These are phyloP conservation scores for Cladopsammia gracilis DNA, from an alignment of 64 coral and sea anemone species.

Conservation along the genomic window DNA sequence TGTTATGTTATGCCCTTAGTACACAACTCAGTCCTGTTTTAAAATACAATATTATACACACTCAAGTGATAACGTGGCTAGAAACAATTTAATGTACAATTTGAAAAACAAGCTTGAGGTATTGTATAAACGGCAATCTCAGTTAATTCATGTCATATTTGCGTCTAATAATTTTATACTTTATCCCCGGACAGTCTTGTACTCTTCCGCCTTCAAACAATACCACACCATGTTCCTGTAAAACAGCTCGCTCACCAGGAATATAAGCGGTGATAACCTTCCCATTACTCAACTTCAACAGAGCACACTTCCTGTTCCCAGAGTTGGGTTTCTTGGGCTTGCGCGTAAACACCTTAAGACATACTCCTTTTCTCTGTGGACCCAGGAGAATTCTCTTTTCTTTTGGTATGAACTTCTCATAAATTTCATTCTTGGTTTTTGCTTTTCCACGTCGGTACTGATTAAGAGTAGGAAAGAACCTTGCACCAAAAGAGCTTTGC, in stretches of 20 bases:
- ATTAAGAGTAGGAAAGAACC: slow-evolving; percentile 90
- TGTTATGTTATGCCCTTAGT: too few species aligned
- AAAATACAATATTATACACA: too few species aligned
- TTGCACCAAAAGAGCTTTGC: slow-evolving; percentile 16
- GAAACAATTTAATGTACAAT: too few species aligned
- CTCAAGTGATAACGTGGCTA: too few species aligned
- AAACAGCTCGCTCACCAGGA: slow-evolving; percentile 82
- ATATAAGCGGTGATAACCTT: slow-evolving; percentile 97
- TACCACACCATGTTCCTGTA: slow-evolving; percentile 98
- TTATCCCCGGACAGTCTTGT: slow-evolving; percentile 96
- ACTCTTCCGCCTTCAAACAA: slow-evolving; percentile 95
- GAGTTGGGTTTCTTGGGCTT: slow-evolving; percentile 99
- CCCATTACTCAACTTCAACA: slow-evolving; percentile 92
- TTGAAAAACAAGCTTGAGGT: too few species aligned
- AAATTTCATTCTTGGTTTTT: slow-evolving; percentile 75
- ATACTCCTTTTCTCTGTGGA: slow-evolving; percentile 95
- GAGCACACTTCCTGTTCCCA: slow-evolving; percentile 95
- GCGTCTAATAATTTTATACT: slow-evolving; percentile 95
- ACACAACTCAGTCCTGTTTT: too few species aligned
- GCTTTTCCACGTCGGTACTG: slow-evolving; percentile 90
- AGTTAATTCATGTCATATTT: slow-evolving; percentile 97
- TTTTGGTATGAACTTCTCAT: slow-evolving; percentile 71
- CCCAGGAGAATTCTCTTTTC: slow-evolving; percentile 80
- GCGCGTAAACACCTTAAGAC: slow-evolving; percentile 95
- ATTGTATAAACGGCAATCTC: neutral